Base-by-base conservation (phyloP, 1,140 invertebrate genomes). In the Galendromus occidentalis region DNA sequence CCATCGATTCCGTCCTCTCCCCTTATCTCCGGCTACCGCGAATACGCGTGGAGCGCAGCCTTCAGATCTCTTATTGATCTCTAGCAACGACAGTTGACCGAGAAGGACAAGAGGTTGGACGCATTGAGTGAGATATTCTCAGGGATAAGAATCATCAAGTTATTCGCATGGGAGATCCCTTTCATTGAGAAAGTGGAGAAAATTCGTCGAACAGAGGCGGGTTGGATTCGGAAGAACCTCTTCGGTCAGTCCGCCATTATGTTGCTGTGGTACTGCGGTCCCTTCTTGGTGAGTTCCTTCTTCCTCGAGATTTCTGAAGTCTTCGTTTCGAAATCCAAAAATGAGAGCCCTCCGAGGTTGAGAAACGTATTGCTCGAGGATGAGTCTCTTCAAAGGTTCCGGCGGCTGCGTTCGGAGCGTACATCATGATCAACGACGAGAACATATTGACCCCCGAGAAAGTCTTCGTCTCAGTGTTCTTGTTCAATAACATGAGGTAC, bases 401-500 rank as follows among this genome's bases (percentile, higher is more conserved):
- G 1, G n/a, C 96, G 75, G 88, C 88, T 67, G 88, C 91, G 71
- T 98, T 97, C 77, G 86, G 85, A 71, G 88, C 88, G 66, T 94
- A 84, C 78, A 85, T 93, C 71, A 77, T 92, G 74, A 66, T 73
- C 2, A 75, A 77, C 69, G 71, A 72, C 5, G 71, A 73, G 17
- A 85, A 88, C 74, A 80, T 89, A 66, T 79, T 98, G 73, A 85
- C 91, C 75, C 86, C 91, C 70, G 81, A 83, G 75, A 92, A 83
- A 73, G 94, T 89, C 69, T 98, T 98, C 81, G 93, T 98, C 68
- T 91, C 93, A 69, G 81, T 98, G 70, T 88, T 92, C 74, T 83
- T 98, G 71, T 98, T 99, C 81, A 97, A 98, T 79, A 91, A 98
- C 71, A 83, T 98, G 70, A 83, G 92, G 73, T 93, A 95, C 76